Evolutionary conservation across 1,140 invertebrate genomes (phyloP).

Genomic region (Coptotermes formosanus): DNA sequence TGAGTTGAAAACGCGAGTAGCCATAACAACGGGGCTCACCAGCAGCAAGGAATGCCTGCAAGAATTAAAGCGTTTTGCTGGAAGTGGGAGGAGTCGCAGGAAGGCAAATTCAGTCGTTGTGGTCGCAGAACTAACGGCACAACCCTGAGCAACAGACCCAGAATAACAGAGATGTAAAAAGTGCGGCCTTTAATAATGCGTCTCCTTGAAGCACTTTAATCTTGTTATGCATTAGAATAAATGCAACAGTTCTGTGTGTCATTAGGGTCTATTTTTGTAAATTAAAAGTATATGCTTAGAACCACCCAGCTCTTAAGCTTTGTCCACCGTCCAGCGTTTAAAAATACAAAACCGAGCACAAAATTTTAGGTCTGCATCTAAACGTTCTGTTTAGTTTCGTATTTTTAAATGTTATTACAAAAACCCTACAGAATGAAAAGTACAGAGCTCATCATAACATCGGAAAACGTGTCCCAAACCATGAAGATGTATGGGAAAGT

Average conservation of each 20-base stretch:
- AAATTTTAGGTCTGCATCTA: too few species aligned
- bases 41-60: neutral
- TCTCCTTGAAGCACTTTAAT: constrained; percentile 1
- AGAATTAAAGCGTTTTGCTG: neutral
- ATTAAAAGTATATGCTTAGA: neutral
- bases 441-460: too few species aligned
- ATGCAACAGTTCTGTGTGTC: neutral
- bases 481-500: too few species aligned
- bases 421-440: too few species aligned
- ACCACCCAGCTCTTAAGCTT: too few species aligned
- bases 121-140: neutral
- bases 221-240: neutral
- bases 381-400: too few species aligned
- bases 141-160: neutral
- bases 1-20: neutral
- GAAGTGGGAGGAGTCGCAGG: neutral
- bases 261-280: neutral
- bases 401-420: too few species aligned
- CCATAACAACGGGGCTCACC: neutral
- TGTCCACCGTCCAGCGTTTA: too few species aligned
- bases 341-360: too few species aligned
- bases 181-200: neutral
- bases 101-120: neutral
- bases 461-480: too few species aligned
- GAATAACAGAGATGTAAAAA: neutral